These are phyloP conservation scores for Dicrurus megarhynchus DNA, from an alignment of 2,113 vertebrate genomes.

Conservation along the genomic window DNA sequence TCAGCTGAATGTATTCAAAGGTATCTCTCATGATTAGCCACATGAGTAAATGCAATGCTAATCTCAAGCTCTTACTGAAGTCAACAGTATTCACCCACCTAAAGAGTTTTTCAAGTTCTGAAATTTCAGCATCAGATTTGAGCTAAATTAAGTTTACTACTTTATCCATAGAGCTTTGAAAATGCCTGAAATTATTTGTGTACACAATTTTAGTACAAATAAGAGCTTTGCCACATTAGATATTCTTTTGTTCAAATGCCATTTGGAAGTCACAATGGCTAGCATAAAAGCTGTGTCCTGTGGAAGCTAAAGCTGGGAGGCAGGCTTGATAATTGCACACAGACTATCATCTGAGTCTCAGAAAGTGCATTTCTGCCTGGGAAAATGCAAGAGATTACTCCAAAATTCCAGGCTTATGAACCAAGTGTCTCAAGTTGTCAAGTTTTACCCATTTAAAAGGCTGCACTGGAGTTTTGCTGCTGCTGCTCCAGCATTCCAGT, in stretches of 20 bases:
- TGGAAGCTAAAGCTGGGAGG: conserved; percentile 12
- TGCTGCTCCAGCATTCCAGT: neutral
- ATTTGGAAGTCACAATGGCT: conserved; percentile 44
- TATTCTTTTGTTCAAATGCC: conserved; percentile 60
- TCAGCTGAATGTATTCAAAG: neutral
- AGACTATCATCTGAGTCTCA: neutral
- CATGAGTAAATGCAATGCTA: neutral
- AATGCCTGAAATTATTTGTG: neutral
- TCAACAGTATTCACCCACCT: neutral
- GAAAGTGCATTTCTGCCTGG: neutral
- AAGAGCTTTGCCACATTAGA: conserved; percentile 52
- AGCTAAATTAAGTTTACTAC: neutral
- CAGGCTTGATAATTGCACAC: conserved; percentile 12
- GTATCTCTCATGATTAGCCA: neutral
- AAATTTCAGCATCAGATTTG: neutral
- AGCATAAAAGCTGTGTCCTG: conserved; percentile 15
- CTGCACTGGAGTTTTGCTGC: neutral
- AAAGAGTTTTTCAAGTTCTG: neutral
- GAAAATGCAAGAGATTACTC: neutral
- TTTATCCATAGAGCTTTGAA: neutral
- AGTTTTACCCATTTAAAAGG: neutral
- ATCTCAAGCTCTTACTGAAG: neutral
- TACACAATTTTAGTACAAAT: conserved; percentile 14
- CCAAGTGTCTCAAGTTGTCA: neutral
- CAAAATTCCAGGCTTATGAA: neutral